Percentiles rank a stretch among this genome's conserved stretches.
phyloP scores from a whole-genome alignment of 2,797 vertebrate species.

The Spinus pinus region DNA sequence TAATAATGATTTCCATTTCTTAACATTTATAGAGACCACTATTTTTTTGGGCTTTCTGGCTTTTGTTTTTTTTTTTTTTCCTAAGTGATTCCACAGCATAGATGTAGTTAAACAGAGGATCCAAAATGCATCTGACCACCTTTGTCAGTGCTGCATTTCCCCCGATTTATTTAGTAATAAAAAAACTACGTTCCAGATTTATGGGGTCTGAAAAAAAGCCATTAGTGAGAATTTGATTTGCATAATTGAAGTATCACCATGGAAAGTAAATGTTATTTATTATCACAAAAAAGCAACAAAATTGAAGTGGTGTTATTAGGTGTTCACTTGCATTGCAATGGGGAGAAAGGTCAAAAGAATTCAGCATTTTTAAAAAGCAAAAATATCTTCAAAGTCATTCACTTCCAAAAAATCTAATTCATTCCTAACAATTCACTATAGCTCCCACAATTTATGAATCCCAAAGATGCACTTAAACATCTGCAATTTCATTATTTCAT shows the following conservation, averaged over 20 bases:
- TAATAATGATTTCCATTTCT: not conserved
- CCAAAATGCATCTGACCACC: not conserved
- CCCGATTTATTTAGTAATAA: not conserved
- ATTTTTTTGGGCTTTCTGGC: not conserved
- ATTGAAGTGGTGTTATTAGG: not conserved
- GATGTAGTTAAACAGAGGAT: not conserved
- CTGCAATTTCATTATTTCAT: constrained; percentile 5
- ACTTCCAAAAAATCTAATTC: constrained; percentile 12
- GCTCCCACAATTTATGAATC: not conserved
- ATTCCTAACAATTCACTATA: not conserved
- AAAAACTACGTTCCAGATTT: not conserved
- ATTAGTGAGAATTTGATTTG: constrained; percentile 10
- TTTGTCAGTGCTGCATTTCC: not conserved
- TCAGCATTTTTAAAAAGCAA: not conserved
- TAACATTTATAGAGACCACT: not conserved
- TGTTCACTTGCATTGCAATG: not conserved
- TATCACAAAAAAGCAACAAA: not conserved
- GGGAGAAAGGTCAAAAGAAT: constrained; percentile 16
- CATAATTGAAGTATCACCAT: constrained; percentile 4
- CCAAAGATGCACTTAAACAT: not conserved
- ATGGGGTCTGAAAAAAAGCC: not conserved
- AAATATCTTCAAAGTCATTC: not conserved
- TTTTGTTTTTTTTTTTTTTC: not conserved
- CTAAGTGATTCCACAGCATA: not conserved
- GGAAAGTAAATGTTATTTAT: constrained; percentile 3